Conservation (phyloP, 2,113 vertebrate genomes). For the Eptesicus fuscus region DNA sequence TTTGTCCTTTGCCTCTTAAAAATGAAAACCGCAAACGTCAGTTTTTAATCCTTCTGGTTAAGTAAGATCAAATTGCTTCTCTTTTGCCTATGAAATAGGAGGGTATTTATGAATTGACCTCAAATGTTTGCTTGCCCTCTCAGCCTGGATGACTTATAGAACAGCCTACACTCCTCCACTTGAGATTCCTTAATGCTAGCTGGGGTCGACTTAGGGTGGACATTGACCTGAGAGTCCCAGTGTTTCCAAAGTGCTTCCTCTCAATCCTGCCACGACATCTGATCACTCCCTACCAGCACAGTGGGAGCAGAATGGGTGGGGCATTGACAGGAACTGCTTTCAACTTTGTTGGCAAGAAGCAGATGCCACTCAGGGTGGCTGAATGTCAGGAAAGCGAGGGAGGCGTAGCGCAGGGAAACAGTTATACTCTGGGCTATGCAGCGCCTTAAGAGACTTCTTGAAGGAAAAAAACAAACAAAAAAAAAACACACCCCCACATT, state of each 20-base stretch:
- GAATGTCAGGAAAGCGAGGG: neutral
- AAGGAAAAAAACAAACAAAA: neutral
- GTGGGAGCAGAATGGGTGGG: neutral
- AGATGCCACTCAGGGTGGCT: neutral
- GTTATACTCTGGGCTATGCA: neutral
- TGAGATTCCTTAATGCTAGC: neutral
- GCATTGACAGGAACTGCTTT: neutral
- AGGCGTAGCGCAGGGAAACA: neutral
- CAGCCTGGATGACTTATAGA: neutral
- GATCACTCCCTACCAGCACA: neutral
- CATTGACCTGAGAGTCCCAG: neutral
- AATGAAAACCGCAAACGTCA: neutral
- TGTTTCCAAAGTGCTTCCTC: neutral
- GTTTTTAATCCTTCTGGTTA: neutral
- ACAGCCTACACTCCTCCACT: neutral
- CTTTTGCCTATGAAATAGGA: neutral
- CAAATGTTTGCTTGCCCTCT: neutral
- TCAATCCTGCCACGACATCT: neutral
- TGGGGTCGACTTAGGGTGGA: neutral
- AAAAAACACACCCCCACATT: neutral
- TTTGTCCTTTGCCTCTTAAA: neutral
- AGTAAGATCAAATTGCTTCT: neutral
- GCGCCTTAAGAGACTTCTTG: neutral
- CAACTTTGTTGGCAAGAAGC: neutral
- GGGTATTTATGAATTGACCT: neutral